Conservation (phyloP, 2,797 vertebrate species). For the Micrastur ruficollis region DNA sequence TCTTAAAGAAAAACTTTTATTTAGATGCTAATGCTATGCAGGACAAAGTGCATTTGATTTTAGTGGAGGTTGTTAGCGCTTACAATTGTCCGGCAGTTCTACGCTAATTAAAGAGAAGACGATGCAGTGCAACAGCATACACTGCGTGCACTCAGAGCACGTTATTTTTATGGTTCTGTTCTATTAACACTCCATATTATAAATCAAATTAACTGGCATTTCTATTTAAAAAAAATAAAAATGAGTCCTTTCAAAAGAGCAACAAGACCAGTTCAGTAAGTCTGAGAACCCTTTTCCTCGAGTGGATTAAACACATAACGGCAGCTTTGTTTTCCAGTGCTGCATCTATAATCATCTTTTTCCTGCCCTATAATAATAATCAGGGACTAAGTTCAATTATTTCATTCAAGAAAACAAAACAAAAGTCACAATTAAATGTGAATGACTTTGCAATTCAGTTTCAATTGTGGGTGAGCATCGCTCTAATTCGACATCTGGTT, state of each 20-base stretch:
- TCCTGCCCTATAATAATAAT: conserved; percentile 12
- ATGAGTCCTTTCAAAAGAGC: background rate
- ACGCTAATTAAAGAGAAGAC: conserved; percentile 45
- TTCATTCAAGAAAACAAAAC: background rate
- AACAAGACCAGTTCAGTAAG: background rate
- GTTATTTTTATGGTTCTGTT: conserved; percentile 41
- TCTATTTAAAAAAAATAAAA: conserved; percentile 1
- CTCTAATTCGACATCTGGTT: background rate
- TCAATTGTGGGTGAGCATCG: background rate
- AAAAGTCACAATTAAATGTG: conserved; percentile 6
- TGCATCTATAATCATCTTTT: conserved; percentile 22
- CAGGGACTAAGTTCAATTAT: conserved; percentile 1
- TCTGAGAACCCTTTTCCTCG: conserved; percentile 29
- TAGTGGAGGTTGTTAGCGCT: background rate
- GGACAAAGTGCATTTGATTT: background rate
- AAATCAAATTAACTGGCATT: conserved; percentile 72
- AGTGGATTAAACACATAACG: background rate
- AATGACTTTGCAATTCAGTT: background rate
- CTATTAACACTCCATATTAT: conserved; percentile 59
- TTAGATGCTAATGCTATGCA: background rate
- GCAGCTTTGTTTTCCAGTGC: conserved; percentile 55
- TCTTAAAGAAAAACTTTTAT: conserved; percentile 41
- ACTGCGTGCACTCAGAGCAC: background rate
- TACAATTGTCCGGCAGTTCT: background rate
- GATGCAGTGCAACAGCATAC: background rate